Evolutionary conservation across 2,888 invertebrate genomes (phyloP), one percentile per base, ranked within the genome.

Genomic region (Drosophila paracracens): DNA sequence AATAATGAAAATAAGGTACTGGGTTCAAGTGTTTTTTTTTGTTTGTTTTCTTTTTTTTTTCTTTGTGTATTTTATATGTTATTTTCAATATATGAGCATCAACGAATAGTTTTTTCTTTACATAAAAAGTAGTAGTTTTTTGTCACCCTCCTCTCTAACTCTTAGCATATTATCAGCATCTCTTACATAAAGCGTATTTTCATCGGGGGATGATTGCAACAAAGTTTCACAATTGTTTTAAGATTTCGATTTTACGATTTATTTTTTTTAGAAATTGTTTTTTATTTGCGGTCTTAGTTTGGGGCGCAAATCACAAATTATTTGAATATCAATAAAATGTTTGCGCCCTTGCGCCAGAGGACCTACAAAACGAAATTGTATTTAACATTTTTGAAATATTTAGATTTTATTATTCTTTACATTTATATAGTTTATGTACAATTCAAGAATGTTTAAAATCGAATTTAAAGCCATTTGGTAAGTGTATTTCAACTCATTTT

Each of bases 1-100:
- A 86, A 85, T 81, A 86, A 88, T 83, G 91, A 91, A 92, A 92
- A 92, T 91, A 91, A 91, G 91, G 91, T 91, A 91, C 91, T 91
- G 91, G 91, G 92, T 92, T 91, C 82, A 91, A 91, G 91, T 91
- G 91, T 90, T 86, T 86, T 74, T 82, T 79, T 61, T 73, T 58
- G 25, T 25, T 25, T 25, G 50, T 35, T 35, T 43, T 43, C 63
- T 48, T 48, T 51, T 29, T 21, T 81, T 64, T 77, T 76, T 81
- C 67, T 74, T 71, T 56, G 48, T 63, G 51, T 57, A 11, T 53
- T 59, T 53, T 38, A 35, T 25, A 36, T 63, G 43, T 65, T 76
- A 66, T 70, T 76, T 76, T 64, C 58, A 73, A 79, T 67, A 65
- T 74, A 82, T 82, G 89, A 89, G 87, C 88, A 85, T 85, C 78